Evolutionary conservation across 53 echinoderm and acorn worm genomes (phyloP), one percentile per base, ranked within the genome.

Genomic region (Hippasteria phrygiana): DNA sequence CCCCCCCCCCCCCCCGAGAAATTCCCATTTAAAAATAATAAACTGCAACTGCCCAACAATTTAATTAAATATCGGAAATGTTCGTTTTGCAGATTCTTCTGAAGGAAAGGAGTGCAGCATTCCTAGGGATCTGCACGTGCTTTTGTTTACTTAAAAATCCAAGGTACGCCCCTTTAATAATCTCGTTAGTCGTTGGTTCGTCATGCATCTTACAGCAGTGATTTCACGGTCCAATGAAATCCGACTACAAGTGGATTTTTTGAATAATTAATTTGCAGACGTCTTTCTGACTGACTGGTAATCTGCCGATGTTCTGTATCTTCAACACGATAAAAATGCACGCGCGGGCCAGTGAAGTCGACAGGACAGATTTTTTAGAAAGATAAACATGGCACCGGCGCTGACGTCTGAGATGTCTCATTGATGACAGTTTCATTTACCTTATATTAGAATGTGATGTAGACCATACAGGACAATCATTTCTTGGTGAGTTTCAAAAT

Each of bases 231-330:
- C 75, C 75, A 75, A 75, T 50, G 50, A 29, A 29, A 75, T 50
- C 33, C 28, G 50, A 9, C n/a, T 4, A 59, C 59, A 59, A 24
- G 59, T 59, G 26, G 59, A 59, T 59, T 24, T 59, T 70, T 41
- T 22, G 72, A 72, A 72, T 72, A 72, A 72, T 72, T n/a, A 72
- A 72, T 72, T 72, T 40, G 41, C n/a, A 50, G 50, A 76, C 76
- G 53, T 76, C 20, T 32, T 56, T 12, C 1, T 16, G 26, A 51
- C 39, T 55, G 59, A 36, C 78, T 85, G 85, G 85, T 85, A 36
- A 48, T 53, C 85, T 33, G 35, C 36, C 85, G 32, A 22, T 51
- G 24, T 17, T 27, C 29, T 43, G 5, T 35, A 43, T 43, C 0
- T 33, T 43, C 48, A 29, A 46, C 8, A 7, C 33, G 75, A 31